Base-by-base conservation (phyloP, 2,888 invertebrate species). In the Selenia dentaria region DNA sequence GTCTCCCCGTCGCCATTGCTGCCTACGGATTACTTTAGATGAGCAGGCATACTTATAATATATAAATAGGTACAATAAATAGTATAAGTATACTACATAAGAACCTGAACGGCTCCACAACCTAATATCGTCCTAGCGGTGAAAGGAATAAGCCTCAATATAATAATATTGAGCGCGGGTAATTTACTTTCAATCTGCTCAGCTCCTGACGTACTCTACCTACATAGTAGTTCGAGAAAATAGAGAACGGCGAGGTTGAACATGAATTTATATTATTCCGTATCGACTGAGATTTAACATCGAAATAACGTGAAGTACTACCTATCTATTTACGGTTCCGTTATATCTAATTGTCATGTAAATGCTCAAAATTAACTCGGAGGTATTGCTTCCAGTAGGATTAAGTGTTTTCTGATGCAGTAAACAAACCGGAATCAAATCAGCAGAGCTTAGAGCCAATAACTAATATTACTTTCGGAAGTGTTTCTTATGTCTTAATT, bases 1-100 rank as follows among this genome's bases (percentile, higher is more conserved):
- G 36, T 42, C 54, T 50, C 50, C 55, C 66, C 31, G 49, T 53
- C 70, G 67, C 68, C 68, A 70, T 72, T 65, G 66, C 69, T 64
- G 68, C 61, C 64, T 66, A 59, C 60, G 62, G 50, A 50, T 48
- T 33, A 37, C 37, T 49, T 55, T 49, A 44, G 29, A 46, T 36
- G 10, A 14, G 10, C 39, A 29, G 28, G 8, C 12, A 35, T 27
- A 9, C 14, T 2, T 9, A n/a, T 1, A 43, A 12, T 25, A 38
- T 24, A 39, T 32, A 22, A 10, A 20, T 31, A 39, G 29, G 28
- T 10, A 29, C 24, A 29, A 13, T 36, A 22, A 1, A 2, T 22
- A 22, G 22, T 2, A 22, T 4, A 22, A 8, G 8, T 6, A 8
- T 22, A 22, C 22, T 22, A 16, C 29, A 31, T 36, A 37, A 37